phyloP scores from a whole-genome alignment of 2,113 vertebrate genomes.

The Oryzias javanicus region DNA sequence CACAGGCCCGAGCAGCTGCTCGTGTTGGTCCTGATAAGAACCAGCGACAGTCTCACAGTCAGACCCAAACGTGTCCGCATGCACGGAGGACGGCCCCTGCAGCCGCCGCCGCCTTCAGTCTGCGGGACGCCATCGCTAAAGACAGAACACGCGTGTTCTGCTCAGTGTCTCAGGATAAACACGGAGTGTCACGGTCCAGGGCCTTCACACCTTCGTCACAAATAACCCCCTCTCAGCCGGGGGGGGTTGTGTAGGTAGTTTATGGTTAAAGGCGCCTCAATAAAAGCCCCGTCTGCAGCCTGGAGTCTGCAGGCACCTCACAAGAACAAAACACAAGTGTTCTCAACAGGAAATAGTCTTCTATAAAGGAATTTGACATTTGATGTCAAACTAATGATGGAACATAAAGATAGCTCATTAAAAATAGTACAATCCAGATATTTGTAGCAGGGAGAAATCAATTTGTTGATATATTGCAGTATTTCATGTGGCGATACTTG shows the following conservation, averaged over 20 bases:
- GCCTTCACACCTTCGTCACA: slow-evolving; percentile 67
- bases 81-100: slow-evolving; percentile 50
- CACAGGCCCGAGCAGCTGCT: slow-evolving; percentile 57
- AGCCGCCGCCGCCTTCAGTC: slow-evolving; percentile 56
- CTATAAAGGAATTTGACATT: too few relatives aligned
- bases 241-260: slow-evolving; percentile 2
- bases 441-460: too few relatives aligned
- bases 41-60: slow-evolving; percentile 51
- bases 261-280: not conserved
- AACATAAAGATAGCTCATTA: too few relatives aligned
- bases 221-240: slow-evolving; percentile 57
- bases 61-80: slow-evolving; percentile 42
- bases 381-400: too few relatives aligned
- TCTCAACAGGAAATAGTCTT: too few relatives aligned
- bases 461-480: too few relatives aligned
- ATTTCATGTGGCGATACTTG: too few relatives aligned
- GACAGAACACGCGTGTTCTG: slow-evolving; percentile 35
- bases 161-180: slow-evolving; percentile 62
- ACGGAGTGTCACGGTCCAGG: slow-evolving; percentile 57
- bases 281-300: slow-evolving; percentile 17
- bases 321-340: too few relatives aligned
- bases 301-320: slow-evolving; percentile 19
- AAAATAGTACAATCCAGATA: too few relatives aligned
- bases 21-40: slow-evolving; percentile 77
- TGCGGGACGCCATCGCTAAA: slow-evolving; percentile 41